Conservation (phyloP, 2,113 vertebrate species). For the Macrotis lagotis region DNA sequence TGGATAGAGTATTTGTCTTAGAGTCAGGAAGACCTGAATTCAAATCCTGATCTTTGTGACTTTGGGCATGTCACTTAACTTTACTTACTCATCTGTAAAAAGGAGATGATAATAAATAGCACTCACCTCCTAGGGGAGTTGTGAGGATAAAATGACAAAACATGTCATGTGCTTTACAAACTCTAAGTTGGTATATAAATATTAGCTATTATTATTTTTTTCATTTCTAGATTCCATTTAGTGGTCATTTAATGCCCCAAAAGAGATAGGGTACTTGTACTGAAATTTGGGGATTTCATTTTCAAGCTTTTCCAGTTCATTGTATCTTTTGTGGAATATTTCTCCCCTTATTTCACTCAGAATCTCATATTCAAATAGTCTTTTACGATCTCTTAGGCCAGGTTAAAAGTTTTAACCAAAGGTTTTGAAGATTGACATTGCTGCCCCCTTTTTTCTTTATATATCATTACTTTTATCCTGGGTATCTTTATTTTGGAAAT, state of each 20-base stretch:
- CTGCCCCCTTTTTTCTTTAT: neutral
- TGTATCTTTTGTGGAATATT: conserved; percentile 32
- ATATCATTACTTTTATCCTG: too few species aligned
- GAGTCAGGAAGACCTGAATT: neutral
- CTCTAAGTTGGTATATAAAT: neutral
- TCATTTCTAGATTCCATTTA: conserved; percentile 46
- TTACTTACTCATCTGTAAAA: neutral
- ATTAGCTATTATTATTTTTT: conserved; percentile 13
- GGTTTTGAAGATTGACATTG: neutral
- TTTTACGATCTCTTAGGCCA: neutral
- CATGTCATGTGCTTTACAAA: neutral
- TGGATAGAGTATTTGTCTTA: neutral
- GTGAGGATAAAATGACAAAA: neutral
- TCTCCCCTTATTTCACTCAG: neutral
- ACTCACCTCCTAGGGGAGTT: neutral
- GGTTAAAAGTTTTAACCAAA: too few species aligned
- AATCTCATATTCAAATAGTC: neutral
- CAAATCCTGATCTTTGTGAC: neutral
- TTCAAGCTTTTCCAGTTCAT: neutral
- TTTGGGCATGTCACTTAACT: neutral
- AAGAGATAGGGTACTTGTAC: neutral
- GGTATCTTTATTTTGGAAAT: too few species aligned
- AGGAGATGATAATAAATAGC: neutral
- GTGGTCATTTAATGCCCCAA: conserved; percentile 29
- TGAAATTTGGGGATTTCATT: neutral